Conservation (phyloP, 2,113 vertebrate species). For the Malurus alboscapulatus region DNA sequence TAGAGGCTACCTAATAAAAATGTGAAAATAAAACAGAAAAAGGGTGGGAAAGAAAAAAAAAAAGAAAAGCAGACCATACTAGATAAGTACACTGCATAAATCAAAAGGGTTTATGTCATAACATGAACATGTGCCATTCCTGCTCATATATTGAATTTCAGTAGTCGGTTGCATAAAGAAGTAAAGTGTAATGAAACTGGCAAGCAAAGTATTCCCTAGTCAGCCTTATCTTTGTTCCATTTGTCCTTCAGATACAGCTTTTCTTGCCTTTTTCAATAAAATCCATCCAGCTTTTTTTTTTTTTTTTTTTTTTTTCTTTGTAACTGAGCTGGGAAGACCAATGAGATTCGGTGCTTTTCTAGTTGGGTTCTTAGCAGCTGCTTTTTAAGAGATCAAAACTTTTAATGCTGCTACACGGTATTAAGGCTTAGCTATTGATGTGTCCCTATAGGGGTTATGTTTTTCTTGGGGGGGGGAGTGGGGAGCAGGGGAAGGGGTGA, state of each 20-base stretch:
- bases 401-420: conserved; percentile 68
- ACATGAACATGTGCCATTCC: conserved; percentile 71
- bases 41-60: background rate
- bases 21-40: conserved; percentile 32
- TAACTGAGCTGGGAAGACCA: conserved; percentile 73
- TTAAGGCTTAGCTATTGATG: conserved; percentile 83
- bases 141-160: conserved; percentile 78
- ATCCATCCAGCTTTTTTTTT: conserved; percentile 67
- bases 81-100: conserved; percentile 71
- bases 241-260: conserved; percentile 77
- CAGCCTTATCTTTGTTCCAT: conserved; percentile 81
- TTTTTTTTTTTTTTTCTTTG: conserved; percentile 57
- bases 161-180: conserved; percentile 79
- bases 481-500: conserved; percentile 72
- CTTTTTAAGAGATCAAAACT: conserved; percentile 87
- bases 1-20: conserved; percentile 45
- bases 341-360: conserved; percentile 82
- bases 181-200: conserved; percentile 78
- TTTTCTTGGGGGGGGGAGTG: conserved; percentile 59
- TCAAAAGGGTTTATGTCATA: conserved; percentile 77
- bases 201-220: conserved; percentile 76
- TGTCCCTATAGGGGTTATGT: conserved; percentile 80
- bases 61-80: background rate
- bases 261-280: conserved; percentile 79
- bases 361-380: conserved; percentile 73